Evolutionary conservation across 2,888 invertebrate species (phyloP).

Genomic region (Tridacna gigas): DNA sequence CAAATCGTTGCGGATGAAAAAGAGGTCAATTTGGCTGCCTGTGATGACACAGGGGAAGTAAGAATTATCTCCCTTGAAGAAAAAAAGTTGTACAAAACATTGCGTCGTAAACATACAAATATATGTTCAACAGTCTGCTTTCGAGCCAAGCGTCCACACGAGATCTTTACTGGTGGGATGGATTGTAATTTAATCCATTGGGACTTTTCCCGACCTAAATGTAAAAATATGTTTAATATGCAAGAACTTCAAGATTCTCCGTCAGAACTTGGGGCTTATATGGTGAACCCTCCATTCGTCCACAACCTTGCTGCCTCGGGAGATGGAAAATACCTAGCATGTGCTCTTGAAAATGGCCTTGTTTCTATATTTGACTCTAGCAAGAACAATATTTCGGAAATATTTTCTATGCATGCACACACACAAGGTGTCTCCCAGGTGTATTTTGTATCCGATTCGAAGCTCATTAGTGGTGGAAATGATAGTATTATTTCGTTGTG

Average conservation of each 20-base stretch:
- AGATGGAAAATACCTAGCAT: slow-evolving; percentile 74
- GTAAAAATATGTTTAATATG: slow-evolving; percentile 81
- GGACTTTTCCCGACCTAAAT: slow-evolving; percentile 80
- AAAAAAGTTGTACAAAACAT: slow-evolving; percentile 78
- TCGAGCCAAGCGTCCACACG: slow-evolving; percentile 77
- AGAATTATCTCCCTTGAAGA: slow-evolving; percentile 80
- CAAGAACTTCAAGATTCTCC: slow-evolving; percentile 77
- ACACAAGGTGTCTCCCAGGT: slow-evolving; percentile 83
- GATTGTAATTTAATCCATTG: slow-evolving; percentile 83
- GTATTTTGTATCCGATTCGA: slow-evolving; percentile 75
- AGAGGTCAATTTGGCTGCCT: slow-evolving; percentile 80
- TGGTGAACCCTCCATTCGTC: slow-evolving; percentile 83
- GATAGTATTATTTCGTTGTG: slow-evolving; percentile 78
- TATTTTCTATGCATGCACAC: slow-evolving; percentile 79
- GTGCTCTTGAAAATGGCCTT: slow-evolving; percentile 82
- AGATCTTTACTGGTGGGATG: slow-evolving; percentile 81
- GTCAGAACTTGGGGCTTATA: slow-evolving; percentile 74
- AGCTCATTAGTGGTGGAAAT: slow-evolving; percentile 81
- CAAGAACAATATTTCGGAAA: slow-evolving; percentile 74
- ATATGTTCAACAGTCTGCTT: slow-evolving; percentile 82
- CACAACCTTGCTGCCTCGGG: slow-evolving; percentile 77
- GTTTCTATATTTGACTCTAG: slow-evolving; percentile 78
- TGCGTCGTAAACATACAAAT: slow-evolving; percentile 82
- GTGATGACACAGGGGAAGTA: slow-evolving; percentile 83
- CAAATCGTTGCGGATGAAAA: slow-evolving; percentile 80